Conservation (phyloP, 2,113 vertebrate genomes). For the Butastur rufipennis region DNA sequence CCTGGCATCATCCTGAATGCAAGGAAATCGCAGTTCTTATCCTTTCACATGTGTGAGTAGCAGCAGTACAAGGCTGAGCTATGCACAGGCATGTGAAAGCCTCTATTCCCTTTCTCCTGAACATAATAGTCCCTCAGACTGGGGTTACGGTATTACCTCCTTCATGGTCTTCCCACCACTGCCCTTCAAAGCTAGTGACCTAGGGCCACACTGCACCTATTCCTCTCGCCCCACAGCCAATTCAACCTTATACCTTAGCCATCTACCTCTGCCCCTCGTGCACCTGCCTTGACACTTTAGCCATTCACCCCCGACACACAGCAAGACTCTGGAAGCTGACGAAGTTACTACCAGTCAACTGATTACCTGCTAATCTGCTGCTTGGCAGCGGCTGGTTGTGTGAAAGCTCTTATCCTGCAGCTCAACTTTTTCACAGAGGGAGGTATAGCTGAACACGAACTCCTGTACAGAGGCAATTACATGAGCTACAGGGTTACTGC, state of each 20-base stretch:
- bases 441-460: slow-evolving; percentile 52
- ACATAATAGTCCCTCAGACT: accelerated
- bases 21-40: not conserved
- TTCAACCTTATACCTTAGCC: not conserved
- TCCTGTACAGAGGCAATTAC: slow-evolving; percentile 69
- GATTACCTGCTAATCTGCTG: slow-evolving; percentile 66
- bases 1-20: not conserved
- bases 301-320: not conserved
- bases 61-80: not conserved
- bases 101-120: not conserved
- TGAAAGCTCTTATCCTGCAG: slow-evolving; percentile 61
- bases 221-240: not conserved
- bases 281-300: not conserved
- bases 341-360: slow-evolving; percentile 51
- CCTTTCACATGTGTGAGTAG: not conserved
- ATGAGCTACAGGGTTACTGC: slow-evolving; percentile 56
- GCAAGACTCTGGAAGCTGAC: slow-evolving; percentile 20
- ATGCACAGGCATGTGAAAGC: not conserved
- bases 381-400: slow-evolving; percentile 65
- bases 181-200: not conserved
- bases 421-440: slow-evolving; percentile 68
- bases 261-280: not conserved
- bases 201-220: not conserved
- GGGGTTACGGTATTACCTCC: not conserved
- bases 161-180: not conserved